A percentile compares a stretch with the other conserved stretches of the same genome.
Conservation (phyloP, 2,888 invertebrate genomes). For the Spialia ferax region DNA sequence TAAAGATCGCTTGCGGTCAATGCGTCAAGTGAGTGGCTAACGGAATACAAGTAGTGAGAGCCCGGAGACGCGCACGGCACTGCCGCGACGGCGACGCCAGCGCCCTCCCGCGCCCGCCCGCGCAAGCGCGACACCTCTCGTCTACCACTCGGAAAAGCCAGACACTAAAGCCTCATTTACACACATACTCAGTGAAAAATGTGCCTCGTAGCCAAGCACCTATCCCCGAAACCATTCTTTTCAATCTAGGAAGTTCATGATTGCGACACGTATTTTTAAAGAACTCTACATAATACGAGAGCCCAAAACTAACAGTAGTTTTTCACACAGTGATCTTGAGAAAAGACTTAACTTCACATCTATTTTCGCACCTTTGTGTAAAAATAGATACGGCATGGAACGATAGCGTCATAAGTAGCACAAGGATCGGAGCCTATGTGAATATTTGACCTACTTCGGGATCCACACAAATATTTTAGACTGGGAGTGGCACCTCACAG, state of each 20-base stretch:
- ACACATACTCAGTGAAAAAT: slow-evolving; percentile 49
- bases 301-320: not conserved
- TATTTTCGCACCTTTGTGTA: slow-evolving; percentile 17
- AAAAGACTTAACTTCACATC: slow-evolving; percentile 15
- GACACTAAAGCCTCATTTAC: slow-evolving; percentile 62
- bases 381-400: slow-evolving; percentile 19
- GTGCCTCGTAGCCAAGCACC: slow-evolving; percentile 19
- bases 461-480: slow-evolving; percentile 69
- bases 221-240: slow-evolving; percentile 28
- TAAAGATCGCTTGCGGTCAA: slow-evolving; percentile 64
- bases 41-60: slow-evolving; percentile 59
- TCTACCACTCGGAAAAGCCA: slow-evolving; percentile 51
- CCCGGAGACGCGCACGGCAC: slow-evolving; percentile 74
- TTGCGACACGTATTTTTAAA: slow-evolving; percentile 7
- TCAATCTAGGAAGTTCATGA: slow-evolving; percentile 4
- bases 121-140: slow-evolving; percentile 47
- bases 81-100: slow-evolving; percentile 62
- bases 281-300: slow-evolving; percentile 2
- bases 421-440: slow-evolving; percentile 33
- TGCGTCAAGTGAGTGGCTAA: slow-evolving; percentile 52
- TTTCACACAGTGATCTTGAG: not conserved
- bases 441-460: slow-evolving; percentile 67
- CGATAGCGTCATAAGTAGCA: slow-evolving; percentile 20
- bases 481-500: slow-evolving; percentile 71
- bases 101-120: slow-evolving; percentile 65